Evolutionary conservation across 2,797 vertebrate species (phyloP).

Genomic region (Dromococcyx pavoninus): DNA sequence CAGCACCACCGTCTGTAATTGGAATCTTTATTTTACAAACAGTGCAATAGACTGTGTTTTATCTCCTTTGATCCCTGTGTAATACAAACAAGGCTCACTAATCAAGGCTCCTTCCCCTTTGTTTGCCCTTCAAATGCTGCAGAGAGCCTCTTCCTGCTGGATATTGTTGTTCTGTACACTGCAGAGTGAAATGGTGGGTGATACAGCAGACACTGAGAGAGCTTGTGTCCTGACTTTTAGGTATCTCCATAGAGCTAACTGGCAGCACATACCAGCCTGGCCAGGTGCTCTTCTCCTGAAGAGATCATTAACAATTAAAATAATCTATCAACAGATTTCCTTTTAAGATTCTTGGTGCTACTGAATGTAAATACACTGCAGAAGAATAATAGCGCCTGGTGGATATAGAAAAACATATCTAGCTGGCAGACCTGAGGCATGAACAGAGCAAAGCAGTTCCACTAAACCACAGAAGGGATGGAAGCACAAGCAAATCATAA

Average conservation of each 20-base stretch:
- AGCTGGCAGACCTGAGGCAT: background rate
- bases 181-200: background rate
- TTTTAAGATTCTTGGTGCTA: background rate
- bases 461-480: background rate
- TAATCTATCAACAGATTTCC: background rate
- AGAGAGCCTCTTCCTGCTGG: conserved; percentile 11
- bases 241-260: background rate
- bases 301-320: background rate
- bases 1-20: conserved; percentile 44
- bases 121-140: conserved; percentile 56
- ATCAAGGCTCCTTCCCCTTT: conserved; percentile 45
- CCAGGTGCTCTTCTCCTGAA: conserved; percentile 28
- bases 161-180: background rate
- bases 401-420: background rate
- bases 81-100: conserved; percentile 45
- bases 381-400: background rate
- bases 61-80: conserved; percentile 51
- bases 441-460: background rate
- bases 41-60: conserved; percentile 30
- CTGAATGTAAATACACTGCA: background rate
- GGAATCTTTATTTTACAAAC: conserved; percentile 52
- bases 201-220: background rate
- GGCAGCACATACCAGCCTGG: background rate
- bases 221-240: conserved; percentile 5
- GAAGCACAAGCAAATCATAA: background rate